Evolutionary conservation across 2,888 invertebrate species (phyloP).

Genomic region (Chrysolina americana): DNA sequence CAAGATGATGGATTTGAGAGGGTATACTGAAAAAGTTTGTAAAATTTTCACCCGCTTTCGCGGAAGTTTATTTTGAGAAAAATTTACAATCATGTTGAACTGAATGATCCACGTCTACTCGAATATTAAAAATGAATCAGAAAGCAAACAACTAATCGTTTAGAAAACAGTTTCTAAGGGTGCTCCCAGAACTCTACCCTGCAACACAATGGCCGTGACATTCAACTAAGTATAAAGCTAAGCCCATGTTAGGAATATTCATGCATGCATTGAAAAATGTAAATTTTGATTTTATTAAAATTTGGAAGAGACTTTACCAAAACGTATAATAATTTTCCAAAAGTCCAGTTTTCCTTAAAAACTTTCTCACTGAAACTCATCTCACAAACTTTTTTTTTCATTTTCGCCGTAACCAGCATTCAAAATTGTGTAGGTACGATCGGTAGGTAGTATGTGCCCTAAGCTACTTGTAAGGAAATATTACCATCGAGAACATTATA

Average conservation of each 20-base stretch:
- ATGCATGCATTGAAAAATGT: background rate
- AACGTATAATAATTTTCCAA: background rate
- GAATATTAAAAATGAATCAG: too few relatives aligned
- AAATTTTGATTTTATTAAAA: background rate
- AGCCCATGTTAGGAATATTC: background rate
- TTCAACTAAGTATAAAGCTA: background rate
- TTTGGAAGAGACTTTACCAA: constrained; percentile 5
- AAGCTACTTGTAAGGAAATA: background rate
- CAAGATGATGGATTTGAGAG: too few relatives aligned
- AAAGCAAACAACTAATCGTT: too few relatives aligned
- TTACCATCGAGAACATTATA: constrained; percentile 10
- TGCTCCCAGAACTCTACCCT: too few relatives aligned
- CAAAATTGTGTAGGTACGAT: background rate
- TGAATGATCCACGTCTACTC: too few relatives aligned
- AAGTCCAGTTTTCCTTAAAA: constrained; percentile 12
- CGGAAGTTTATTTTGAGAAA: too few relatives aligned
- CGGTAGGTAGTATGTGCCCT: background rate
- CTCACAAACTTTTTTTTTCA: background rate
- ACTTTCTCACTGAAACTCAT: constrained; percentile 12
- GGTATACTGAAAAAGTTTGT: too few relatives aligned
- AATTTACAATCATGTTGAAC: too few relatives aligned
- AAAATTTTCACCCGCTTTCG: too few relatives aligned
- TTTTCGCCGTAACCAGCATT: background rate
- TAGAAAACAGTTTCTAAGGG: too few relatives aligned
- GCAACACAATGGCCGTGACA: background rate